Evolutionary conservation across 2,888 invertebrate genomes (phyloP).

Genomic region (Charanyca ferruginea): DNA sequence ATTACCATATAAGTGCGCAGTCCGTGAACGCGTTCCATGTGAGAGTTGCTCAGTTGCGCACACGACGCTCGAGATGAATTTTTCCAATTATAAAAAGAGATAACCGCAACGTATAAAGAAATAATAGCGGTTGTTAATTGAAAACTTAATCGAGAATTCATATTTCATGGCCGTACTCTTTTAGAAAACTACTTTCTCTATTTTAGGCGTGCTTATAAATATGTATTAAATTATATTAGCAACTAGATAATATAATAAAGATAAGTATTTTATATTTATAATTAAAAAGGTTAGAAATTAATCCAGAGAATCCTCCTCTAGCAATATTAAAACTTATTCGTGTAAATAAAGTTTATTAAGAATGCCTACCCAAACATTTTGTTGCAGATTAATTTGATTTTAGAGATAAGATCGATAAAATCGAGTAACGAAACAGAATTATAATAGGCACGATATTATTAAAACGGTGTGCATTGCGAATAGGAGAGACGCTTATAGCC

Average conservation of each 20-base stretch:
- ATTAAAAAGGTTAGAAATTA: conserved; percentile 36
- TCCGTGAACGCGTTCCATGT: conserved; percentile 64
- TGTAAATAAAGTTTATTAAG: conserved; percentile 38
- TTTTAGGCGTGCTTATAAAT: conserved; percentile 62
- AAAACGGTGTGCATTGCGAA: conserved; percentile 70
- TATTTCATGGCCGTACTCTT: conserved; percentile 63
- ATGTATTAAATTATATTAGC: conserved; percentile 54
- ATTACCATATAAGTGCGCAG: conserved; percentile 75
- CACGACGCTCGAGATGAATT: conserved; percentile 69
- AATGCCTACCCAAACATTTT: conserved; percentile 37
- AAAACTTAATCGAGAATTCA: conserved; percentile 74
- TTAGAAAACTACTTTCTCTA: conserved; percentile 68
- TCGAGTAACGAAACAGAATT: conserved; percentile 50
- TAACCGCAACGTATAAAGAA: conserved; percentile 73
- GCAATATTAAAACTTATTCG: conserved; percentile 31
- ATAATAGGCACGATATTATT: conserved; percentile 63
- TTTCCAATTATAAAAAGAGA: conserved; percentile 76
- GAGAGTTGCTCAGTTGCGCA: conserved; percentile 63
- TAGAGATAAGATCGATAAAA: conserved; percentile 50
- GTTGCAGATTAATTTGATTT: conserved; percentile 54
- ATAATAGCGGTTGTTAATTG: conserved; percentile 73
- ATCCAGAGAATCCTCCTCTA: conserved; percentile 19
- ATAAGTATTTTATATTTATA: conserved; percentile 39
- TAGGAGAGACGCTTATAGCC: conserved; percentile 66
- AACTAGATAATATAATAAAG: conserved; percentile 53